Evolutionary conservation across 2,888 invertebrate species (phyloP).

Genomic region (Margaritifera margaritifera): DNA sequence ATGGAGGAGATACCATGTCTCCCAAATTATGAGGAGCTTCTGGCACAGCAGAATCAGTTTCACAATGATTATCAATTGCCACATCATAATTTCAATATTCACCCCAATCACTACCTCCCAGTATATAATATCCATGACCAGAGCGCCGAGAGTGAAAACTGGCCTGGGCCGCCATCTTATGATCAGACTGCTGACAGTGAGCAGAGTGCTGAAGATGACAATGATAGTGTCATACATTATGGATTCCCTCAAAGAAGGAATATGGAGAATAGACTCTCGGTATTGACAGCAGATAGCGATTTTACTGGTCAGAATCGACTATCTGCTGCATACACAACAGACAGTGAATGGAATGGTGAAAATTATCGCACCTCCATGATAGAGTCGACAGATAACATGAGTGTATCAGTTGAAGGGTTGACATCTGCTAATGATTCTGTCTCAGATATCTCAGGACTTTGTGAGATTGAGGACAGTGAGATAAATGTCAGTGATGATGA

Average conservation of each 20-base stretch:
- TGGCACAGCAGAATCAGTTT: constrained; percentile 63
- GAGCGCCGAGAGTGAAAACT: constrained; percentile 29
- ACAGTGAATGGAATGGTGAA: constrained; percentile 72
- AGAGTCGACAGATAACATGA: constrained; percentile 78
- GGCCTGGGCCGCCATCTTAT: constrained; percentile 35
- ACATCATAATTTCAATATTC: constrained; percentile 80
- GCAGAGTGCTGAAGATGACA: constrained; percentile 44
- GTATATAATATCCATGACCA: constrained; percentile 65
- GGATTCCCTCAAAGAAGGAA: constrained; percentile 62
- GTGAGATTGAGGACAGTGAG: constrained; percentile 86
- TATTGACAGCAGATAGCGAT: constrained; percentile 38
- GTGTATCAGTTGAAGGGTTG: constrained; percentile 78
- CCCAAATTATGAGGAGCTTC: constrained; percentile 74
- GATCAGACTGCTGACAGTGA: constrained; percentile 27
- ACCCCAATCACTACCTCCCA: constrained; percentile 89
- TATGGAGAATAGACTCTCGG: constrained; percentile 36
- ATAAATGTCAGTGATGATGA: constrained; percentile 68
- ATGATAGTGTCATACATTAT: constrained; percentile 65
- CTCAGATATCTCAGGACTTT: constrained; percentile 90
- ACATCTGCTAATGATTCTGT: constrained; percentile 80
- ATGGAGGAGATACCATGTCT: constrained; percentile 73
- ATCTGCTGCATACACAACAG: constrained; percentile 47
- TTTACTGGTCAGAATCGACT: constrained; percentile 17
- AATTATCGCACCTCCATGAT: constrained; percentile 73
- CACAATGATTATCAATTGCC: constrained; percentile 60